phyloP scores from a whole-genome alignment of 1,140 invertebrate species.

The Lepidostoma basale region DNA sequence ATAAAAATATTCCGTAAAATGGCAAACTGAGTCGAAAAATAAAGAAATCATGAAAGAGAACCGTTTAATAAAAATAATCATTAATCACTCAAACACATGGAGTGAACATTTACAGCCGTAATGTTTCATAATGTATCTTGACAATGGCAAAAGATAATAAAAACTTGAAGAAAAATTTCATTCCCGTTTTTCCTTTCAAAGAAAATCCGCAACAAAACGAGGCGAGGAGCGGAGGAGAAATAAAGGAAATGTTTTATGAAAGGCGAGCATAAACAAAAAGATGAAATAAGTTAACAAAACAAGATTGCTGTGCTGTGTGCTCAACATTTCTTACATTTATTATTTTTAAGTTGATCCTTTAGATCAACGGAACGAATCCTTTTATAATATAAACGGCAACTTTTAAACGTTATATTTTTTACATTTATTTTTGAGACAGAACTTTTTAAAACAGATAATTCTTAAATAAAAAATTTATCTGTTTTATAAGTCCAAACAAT shows the following conservation, averaged over 20 bases:
- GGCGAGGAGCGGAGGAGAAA: slow-evolving; percentile 3
- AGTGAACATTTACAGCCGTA: not conserved
- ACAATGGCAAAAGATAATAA: slow-evolving; percentile 21
- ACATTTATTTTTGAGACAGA: too few relatives aligned
- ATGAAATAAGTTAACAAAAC: not conserved
- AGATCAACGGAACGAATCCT: too few relatives aligned
- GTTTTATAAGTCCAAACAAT: too few relatives aligned
- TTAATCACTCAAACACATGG: slow-evolving; percentile 2
- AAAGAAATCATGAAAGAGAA: too few relatives aligned
- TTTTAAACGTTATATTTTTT: too few relatives aligned
- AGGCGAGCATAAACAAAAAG: slow-evolving; percentile 36
- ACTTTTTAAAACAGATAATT: too few relatives aligned
- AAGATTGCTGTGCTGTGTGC: slow-evolving; percentile 15
- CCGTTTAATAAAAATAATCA: too few relatives aligned
- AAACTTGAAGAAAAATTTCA: slow-evolving; percentile 20
- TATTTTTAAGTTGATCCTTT: too few relatives aligned
- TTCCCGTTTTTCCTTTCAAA: slow-evolving; percentile 9
- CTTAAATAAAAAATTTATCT: too few relatives aligned
- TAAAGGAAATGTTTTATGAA: slow-evolving; percentile 41
- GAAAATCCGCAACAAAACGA: slow-evolving; percentile 31
- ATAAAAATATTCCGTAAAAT: too few relatives aligned
- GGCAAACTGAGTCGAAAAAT: too few relatives aligned
- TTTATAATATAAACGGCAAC: too few relatives aligned
- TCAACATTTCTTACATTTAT: slow-evolving; percentile 1
- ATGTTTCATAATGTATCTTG: slow-evolving; percentile 16